Conservation (phyloP, 2,113 vertebrate species). For the Neodontobutis hainanensis region DNA sequence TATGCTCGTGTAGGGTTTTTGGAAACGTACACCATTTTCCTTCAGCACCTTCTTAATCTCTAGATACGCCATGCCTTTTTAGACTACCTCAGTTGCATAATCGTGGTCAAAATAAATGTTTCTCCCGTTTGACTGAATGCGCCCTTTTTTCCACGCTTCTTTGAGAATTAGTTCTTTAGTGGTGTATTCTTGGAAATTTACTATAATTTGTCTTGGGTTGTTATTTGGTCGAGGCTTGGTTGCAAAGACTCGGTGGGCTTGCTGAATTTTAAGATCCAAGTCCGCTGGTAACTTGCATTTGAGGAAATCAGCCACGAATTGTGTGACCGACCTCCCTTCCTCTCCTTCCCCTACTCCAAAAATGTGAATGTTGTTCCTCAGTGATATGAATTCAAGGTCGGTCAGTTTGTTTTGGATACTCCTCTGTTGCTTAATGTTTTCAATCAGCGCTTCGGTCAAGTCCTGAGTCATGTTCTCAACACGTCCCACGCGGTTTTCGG, state of each 20-base stretch:
- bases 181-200: neutral
- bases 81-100: too few species aligned
- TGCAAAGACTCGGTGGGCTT: neutral
- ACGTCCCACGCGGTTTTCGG: neutral
- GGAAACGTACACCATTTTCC: neutral
- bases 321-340: neutral
- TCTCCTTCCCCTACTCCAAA: neutral
- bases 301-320: neutral
- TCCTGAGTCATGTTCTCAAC: neutral
- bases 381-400: neutral
- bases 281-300: neutral
- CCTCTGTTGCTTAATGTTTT: neutral
- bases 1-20: neutral
- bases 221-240: neutral
- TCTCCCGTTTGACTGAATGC: too few species aligned
- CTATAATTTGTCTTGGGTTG: neutral
- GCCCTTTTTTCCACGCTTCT: too few species aligned
- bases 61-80: neutral
- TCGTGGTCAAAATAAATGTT: too few species aligned
- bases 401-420: neutral
- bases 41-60: too few species aligned
- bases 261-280: neutral
- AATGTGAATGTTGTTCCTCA: neutral
- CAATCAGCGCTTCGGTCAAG: neutral
- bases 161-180: neutral